These are phyloP conservation scores for Nomada hirtipes DNA, from an alignment of 2,888 invertebrate species.

Conservation along the genomic window DNA sequence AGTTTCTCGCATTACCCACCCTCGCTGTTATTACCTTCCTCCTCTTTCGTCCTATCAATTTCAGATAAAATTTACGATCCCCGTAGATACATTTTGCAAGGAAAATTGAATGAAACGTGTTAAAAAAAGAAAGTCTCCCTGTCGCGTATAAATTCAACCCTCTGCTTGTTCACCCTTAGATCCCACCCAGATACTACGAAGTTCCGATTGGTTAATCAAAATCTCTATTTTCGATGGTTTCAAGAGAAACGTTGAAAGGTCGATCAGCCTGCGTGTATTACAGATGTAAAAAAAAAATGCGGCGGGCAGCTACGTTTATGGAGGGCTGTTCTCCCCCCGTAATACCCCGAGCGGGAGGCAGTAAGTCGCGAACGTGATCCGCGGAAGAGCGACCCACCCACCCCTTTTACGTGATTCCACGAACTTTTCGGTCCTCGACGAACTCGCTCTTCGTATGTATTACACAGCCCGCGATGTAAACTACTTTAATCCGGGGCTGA, in stretches of 20 bases:
- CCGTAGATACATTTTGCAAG: background rate
- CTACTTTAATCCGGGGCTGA: conserved; percentile 62
- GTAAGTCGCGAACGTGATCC: conserved; percentile 73
- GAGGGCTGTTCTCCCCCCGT: conserved; percentile 43
- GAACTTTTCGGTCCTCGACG: conserved; percentile 61
- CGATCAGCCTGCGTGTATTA: conserved; percentile 23
- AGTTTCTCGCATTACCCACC: background rate
- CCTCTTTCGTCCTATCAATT: background rate
- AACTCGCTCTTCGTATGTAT: conserved; percentile 64
- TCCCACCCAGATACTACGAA: no score
- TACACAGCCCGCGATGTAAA: conserved; percentile 65
- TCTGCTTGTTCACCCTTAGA: no score
- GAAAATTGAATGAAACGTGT: background rate
- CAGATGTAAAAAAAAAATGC: conserved; percentile 27
- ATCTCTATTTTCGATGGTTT: no score
- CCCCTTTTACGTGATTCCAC: conserved; percentile 57
- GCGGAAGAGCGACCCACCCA: conserved; percentile 53
- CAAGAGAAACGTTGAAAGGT: conserved; percentile 22
- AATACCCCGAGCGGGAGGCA: conserved; percentile 57
- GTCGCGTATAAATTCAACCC: background rate
- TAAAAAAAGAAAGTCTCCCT: background rate
- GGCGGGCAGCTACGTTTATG: conserved; percentile 35
- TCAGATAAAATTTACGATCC: conserved; percentile 10
- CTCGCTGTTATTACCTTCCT: background rate
- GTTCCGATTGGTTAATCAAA: no score